These are phyloP conservation scores for Zosterops borbonicus DNA, from an alignment of 2,113 vertebrate species.

Conservation along the genomic window DNA sequence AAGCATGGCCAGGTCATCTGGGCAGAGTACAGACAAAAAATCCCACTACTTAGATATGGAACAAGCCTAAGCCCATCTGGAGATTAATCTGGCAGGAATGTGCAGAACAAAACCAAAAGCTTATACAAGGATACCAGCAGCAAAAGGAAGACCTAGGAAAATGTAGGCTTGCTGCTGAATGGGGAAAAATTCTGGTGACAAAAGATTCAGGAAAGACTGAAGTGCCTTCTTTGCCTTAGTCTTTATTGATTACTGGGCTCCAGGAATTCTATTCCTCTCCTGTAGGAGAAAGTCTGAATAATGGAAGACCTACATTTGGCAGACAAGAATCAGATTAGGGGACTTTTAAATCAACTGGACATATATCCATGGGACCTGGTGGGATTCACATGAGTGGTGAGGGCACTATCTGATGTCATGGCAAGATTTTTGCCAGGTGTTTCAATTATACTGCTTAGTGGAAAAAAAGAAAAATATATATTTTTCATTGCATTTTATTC, in stretches of 20 bases:
- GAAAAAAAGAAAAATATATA: neutral
- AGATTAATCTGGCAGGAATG: neutral
- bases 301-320: neutral
- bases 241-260: neutral
- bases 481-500: neutral
- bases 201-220: neutral
- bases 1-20: neutral
- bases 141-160: neutral
- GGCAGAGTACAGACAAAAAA: neutral
- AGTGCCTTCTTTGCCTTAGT: neutral
- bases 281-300: neutral
- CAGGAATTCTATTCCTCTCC: neutral
- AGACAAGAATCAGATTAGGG: accelerated
- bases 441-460: neutral
- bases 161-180: neutral
- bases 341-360: neutral
- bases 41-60: neutral
- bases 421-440: neutral
- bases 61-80: neutral
- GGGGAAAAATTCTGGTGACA: neutral
- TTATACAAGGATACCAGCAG: neutral
- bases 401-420: neutral
- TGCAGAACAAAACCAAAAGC: neutral
- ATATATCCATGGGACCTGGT: neutral
- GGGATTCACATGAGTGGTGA: neutral